A percentile compares a stretch with the other conserved stretches of the same genome.
Conservation (phyloP, 2,113 vertebrate genomes). For the Pluvianellus socialis region DNA sequence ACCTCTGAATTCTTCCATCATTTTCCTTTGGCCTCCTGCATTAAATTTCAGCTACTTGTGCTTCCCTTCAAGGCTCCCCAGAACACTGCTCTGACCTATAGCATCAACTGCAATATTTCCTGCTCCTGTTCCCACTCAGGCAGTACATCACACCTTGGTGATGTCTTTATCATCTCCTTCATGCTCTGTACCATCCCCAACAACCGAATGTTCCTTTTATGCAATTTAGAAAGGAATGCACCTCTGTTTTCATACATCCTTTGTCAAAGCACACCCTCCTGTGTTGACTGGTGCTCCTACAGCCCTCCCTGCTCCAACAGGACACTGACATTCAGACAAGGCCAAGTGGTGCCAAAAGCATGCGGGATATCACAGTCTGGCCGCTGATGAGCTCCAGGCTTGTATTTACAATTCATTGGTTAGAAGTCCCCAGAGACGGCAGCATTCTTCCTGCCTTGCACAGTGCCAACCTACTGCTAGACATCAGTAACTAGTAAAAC, state of each 20-base stretch:
- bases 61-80: constrained; percentile 33
- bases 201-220: neutral
- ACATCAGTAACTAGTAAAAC: neutral
- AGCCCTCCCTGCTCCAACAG: neutral
- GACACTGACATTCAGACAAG: neutral
- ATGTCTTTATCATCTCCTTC: neutral
- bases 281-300: neutral
- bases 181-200: neutral
- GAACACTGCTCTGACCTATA: constrained; percentile 32
- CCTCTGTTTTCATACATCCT: neutral
- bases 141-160: neutral
- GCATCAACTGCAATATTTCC: constrained; percentile 17
- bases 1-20: constrained; percentile 38
- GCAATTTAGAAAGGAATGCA: neutral
- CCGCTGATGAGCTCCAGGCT: neutral
- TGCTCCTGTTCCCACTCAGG: neutral
- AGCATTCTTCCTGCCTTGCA: neutral
- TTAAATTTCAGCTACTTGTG: constrained; percentile 33
- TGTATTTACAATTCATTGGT: neutral
- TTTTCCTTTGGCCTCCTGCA: constrained; percentile 42
- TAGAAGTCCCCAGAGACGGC: neutral
- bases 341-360: neutral
- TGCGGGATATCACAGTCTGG: neutral
- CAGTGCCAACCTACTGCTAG: neutral
- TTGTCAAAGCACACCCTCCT: neutral